Conservation (phyloP, 1,140 invertebrate genomes). For the Whitmania pigra region DNA sequence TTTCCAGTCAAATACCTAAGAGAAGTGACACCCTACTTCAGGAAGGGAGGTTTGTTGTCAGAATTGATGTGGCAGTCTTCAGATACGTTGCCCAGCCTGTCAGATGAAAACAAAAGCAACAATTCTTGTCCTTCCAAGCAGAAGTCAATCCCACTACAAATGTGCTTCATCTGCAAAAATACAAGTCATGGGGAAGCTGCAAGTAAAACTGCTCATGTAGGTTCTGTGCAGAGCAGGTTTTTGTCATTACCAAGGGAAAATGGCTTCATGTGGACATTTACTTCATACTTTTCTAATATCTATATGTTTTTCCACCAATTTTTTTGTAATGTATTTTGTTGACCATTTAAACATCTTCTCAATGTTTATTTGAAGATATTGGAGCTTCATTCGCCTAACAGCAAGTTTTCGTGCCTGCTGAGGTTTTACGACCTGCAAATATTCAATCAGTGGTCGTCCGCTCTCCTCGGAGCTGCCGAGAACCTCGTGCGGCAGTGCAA, state of each 20-base stretch:
- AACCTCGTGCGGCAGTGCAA: conserved; percentile 47
- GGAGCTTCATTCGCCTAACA: conserved; percentile 76
- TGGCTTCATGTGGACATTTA: no score
- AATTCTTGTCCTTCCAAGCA: conserved; percentile 17
- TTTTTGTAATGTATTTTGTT: no score
- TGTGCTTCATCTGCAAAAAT: conserved; percentile 77
- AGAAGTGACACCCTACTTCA: conserved; percentile 92
- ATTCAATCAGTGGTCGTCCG: conserved; percentile 74
- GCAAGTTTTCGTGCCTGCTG: conserved; percentile 71
- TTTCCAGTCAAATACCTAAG: conserved; percentile 83
- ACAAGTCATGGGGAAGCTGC: conserved; percentile 67
- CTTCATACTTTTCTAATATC: no score
- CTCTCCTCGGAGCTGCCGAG: conserved; percentile 67
- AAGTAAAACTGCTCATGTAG: conserved; percentile 47
- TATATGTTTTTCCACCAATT: no score
- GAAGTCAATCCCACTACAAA: conserved; percentile 66
- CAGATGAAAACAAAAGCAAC: conserved; percentile 13
- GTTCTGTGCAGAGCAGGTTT: no score
- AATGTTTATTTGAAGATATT: conserved; percentile 47
- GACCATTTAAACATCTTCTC: no score
- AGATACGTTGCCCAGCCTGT: conserved; percentile 31
- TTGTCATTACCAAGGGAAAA: no score
- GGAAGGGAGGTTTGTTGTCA: conserved; percentile 84
- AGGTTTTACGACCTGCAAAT: conserved; percentile 41
- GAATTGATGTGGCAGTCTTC: conserved; percentile 70